These are phyloP conservation scores for Petroica traversi DNA, from an alignment of 2,113 vertebrate genomes.

Conservation along the genomic window DNA sequence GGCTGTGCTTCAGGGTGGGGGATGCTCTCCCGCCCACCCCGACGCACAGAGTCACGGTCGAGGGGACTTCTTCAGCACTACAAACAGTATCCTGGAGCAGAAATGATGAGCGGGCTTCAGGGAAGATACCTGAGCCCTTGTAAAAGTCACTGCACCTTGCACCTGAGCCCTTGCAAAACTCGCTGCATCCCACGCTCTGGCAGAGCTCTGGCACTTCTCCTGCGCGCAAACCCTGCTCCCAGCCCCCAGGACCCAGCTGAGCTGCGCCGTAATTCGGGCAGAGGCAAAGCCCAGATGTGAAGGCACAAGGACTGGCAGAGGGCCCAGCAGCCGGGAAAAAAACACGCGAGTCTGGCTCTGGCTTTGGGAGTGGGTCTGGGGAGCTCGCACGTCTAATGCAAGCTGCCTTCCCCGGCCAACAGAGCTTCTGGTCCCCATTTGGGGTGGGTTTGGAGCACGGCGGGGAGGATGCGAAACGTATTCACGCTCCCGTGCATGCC, in stretches of 20 bases:
- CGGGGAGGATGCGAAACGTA: background rate
- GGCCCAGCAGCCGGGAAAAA: background rate
- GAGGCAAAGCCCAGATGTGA: background rate
- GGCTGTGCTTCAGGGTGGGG: background rate
- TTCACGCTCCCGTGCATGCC: background rate
- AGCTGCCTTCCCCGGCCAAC: background rate
- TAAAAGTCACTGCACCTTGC: background rate
- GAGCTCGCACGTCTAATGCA: fast-evolving
- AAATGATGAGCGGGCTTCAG: background rate
- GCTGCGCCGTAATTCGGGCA: background rate
- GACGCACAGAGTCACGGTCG: background rate
- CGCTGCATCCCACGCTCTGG: background rate
- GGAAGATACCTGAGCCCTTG: background rate
- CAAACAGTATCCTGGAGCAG: background rate
- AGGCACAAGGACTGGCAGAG: background rate
- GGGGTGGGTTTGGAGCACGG: background rate
- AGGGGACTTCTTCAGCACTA: background rate
- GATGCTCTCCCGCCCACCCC: background rate
- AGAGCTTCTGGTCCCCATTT: background rate
- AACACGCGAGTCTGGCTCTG: background rate
- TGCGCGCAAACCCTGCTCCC: background rate
- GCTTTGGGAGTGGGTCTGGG: background rate
- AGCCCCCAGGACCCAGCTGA: background rate
- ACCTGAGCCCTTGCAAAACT: background rate
- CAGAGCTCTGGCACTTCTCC: background rate